phyloP scores from a whole-genome alignment of 2,113 vertebrate genomes.

The Typhlomys cinereus region DNA sequence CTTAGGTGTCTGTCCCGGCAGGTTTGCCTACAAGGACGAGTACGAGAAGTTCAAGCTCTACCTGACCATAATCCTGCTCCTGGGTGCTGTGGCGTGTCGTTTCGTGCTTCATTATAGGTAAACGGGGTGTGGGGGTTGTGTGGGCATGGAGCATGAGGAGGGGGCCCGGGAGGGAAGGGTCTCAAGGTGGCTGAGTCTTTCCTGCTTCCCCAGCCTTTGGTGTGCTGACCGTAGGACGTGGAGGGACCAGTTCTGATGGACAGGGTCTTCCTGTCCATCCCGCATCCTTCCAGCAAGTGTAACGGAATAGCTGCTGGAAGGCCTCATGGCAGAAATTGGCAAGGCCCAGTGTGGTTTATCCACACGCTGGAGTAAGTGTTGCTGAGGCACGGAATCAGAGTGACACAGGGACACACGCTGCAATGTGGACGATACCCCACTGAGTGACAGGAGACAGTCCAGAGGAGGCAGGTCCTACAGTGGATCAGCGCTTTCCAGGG shows the following conservation, averaged over 20 bases:
- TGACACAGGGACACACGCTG: accelerated
- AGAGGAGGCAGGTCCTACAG: neutral
- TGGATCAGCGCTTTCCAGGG: neutral
- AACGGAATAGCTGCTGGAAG: neutral
- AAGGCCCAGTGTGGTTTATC: neutral
- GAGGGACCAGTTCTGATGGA: neutral
- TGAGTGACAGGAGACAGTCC: neutral
- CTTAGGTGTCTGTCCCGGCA: slow-evolving; percentile 68
- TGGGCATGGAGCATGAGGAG: neutral
- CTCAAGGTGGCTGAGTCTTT: neutral
- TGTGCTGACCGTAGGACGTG: neutral
- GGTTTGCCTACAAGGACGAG: slow-evolving; percentile 99
- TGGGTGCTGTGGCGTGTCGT: slow-evolving; percentile 94
- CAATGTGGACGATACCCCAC: accelerated
- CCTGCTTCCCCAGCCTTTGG: neutral
- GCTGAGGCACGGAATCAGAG: too few relatives aligned
- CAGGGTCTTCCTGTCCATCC: neutral
- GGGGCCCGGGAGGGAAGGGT: neutral
- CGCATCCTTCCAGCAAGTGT: accelerated
- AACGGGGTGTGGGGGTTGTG: neutral
- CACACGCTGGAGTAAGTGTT: accelerated
- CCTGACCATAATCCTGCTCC: slow-evolving; percentile 97
- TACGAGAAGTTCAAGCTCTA: slow-evolving; percentile 99
- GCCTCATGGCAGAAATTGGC: accelerated
- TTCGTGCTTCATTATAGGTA: slow-evolving; percentile 96